Conservation (phyloP, 1,140 invertebrate genomes). For the Sycobia sp. region DNA sequence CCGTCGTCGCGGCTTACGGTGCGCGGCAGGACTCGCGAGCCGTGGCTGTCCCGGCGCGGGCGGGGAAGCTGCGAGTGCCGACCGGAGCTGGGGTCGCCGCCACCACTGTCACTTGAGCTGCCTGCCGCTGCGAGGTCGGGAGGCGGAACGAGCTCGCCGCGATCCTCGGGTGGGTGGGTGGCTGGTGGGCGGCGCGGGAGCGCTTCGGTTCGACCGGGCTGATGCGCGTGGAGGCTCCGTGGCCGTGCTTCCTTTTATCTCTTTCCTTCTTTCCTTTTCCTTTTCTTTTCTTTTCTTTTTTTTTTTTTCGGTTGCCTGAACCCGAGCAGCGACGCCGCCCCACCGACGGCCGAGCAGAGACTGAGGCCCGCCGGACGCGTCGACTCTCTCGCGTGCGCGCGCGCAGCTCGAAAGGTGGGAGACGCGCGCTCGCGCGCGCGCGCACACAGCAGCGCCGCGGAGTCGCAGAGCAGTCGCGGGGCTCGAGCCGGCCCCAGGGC, state of each 20-base stretch:
- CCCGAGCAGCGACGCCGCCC: conserved; percentile 41
- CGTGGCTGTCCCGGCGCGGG: not conserved
- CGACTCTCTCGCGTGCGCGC: conserved; percentile 50
- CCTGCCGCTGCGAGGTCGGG: no score
- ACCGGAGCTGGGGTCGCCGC: no score
- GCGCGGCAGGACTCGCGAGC: not conserved
- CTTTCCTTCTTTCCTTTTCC: not conserved
- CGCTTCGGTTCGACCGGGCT: not conserved
- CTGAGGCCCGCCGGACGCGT: conserved; percentile 48
- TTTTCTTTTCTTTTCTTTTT: not conserved
- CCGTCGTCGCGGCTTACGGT: no score
- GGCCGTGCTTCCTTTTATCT: no score
- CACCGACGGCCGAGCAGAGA: conserved; percentile 54
- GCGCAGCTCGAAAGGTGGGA: conserved; percentile 18
- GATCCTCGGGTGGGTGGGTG: no score
- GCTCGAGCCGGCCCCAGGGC: not conserved
- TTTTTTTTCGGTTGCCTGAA: not conserved
- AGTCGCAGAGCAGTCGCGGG: not conserved
- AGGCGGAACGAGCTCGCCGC: no score
- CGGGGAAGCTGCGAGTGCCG: not conserved
- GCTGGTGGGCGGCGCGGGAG: no score
- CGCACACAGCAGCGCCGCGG: not conserved
- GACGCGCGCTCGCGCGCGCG: not conserved
- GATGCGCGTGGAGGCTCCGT: not conserved
- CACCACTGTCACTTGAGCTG: not conserved